Evolutionary conservation across 2,888 invertebrate species (phyloP).

Genomic region (Epinotia brunnichana): DNA sequence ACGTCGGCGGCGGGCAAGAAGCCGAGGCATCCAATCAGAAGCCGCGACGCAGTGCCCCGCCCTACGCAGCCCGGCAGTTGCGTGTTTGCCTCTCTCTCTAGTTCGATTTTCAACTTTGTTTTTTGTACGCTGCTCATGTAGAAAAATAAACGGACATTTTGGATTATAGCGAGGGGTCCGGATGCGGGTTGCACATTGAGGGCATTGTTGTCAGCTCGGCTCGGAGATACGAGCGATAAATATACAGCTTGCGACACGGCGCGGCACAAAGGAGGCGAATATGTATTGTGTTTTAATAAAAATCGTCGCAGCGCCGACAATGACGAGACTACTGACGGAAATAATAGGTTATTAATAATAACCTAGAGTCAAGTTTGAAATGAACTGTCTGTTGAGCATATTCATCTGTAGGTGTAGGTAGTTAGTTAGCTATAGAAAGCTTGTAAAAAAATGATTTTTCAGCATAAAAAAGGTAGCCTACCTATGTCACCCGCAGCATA

Average conservation of each 20-base stretch:
- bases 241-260: conserved; percentile 69
- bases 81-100: conserved; percentile 66
- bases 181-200: conserved; percentile 73
- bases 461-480: too few species aligned
- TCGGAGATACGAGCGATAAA: conserved; percentile 78
- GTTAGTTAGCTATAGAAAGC: too few species aligned
- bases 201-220: conserved; percentile 68
- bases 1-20: conserved; percentile 73
- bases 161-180: conserved; percentile 77
- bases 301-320: conserved; percentile 48
- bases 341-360: too few species aligned
- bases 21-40: conserved; percentile 65
- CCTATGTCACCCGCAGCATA: too few species aligned
- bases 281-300: conserved; percentile 56
- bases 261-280: conserved; percentile 45
- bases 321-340: not conserved
- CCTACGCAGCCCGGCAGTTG: conserved; percentile 59
- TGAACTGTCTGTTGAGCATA: not conserved
- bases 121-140: conserved; percentile 75
- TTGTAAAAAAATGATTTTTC: too few species aligned
- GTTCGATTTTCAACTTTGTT: conserved; percentile 65
- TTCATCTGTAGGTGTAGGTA: not conserved
- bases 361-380: not conserved
- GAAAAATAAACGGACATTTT: conserved; percentile 84
- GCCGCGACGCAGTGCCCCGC: conserved; percentile 70